A percentile compares a stretch with the other conserved stretches of the same genome.
Evolutionary conservation across 2,888 invertebrate genomes (phyloP).

Genomic region (Flexamia atlantica): DNA sequence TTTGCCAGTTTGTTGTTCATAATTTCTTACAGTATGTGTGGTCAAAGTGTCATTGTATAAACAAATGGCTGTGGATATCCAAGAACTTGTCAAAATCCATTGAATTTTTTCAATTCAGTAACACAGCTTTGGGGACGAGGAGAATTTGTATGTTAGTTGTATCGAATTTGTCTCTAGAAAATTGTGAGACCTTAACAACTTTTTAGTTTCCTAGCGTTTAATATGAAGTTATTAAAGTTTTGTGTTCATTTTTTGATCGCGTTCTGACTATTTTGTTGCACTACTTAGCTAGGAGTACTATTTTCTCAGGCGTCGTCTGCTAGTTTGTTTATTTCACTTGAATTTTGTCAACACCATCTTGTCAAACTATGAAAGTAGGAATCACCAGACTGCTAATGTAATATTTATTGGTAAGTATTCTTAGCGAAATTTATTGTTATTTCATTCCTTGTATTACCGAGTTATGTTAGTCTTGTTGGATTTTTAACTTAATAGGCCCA

Average conservation of each 20-base stretch:
- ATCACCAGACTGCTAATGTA: neutral
- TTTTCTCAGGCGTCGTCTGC: conserved; percentile 15
- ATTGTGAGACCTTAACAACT: neutral
- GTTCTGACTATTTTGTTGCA: neutral
- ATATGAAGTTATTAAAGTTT: neutral
- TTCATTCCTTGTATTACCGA: no score
- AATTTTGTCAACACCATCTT: conserved; percentile 37
- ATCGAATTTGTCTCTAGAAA: neutral
- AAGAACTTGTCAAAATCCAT: conserved; percentile 22
- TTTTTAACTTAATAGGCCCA: no score
- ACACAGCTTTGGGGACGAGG: conserved; percentile 1
- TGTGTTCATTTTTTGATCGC: neutral
- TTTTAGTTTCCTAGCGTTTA: no score
- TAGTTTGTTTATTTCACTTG: conserved; percentile 36
- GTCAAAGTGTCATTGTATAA: neutral
- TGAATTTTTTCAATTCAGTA: neutral
- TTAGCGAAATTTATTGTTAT: no score
- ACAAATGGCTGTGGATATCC: neutral
- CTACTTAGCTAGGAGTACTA: neutral
- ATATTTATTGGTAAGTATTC: neutral
- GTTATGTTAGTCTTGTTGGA: no score
- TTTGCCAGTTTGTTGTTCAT: no score
- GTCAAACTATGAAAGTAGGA: conserved; percentile 11
- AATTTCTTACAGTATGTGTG: no score
- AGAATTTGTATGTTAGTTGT: neutral